Evolutionary conservation across 2,113 vertebrate species (phyloP).

Genomic region (Phalacrocorax aristotelis): DNA sequence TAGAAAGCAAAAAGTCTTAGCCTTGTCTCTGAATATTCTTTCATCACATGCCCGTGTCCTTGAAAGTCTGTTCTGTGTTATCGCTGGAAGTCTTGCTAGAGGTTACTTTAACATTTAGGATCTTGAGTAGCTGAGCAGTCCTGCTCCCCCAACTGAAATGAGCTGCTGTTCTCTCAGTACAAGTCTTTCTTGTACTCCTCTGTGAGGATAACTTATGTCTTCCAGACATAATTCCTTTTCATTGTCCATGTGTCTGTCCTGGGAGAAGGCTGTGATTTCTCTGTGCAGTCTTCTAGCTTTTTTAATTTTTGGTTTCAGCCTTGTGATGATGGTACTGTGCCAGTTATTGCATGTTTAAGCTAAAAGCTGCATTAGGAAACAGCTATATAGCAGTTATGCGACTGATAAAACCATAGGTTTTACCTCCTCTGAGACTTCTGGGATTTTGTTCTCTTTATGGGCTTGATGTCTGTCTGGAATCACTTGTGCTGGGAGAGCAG

Average conservation of each 20-base stretch:
- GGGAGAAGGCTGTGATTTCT: neutral
- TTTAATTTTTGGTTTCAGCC: neutral
- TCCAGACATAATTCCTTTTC: neutral
- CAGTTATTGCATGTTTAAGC: neutral
- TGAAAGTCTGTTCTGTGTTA: neutral
- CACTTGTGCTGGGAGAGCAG: neutral
- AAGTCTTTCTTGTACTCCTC: neutral
- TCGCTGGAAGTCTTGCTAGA: neutral
- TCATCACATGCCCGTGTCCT: slow-evolving; percentile 1
- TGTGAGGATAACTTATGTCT: neutral
- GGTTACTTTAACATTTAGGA: neutral
- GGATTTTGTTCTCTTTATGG: neutral
- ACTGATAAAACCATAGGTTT: neutral
- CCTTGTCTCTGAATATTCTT: neutral
- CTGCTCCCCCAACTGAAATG: neutral
- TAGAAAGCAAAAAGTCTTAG: neutral
- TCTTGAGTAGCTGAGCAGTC: neutral
- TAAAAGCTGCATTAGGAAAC: neutral
- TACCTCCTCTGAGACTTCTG: neutral
- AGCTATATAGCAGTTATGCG: neutral
- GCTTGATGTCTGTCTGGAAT: neutral
- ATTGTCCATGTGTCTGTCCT: neutral
- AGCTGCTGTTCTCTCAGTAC: neutral
- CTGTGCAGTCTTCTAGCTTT: neutral
- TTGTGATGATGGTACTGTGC: neutral